Evolutionary conservation across 2,797 vertebrate genomes (phyloP).

Genomic region (Darevskia mixta): DNA sequence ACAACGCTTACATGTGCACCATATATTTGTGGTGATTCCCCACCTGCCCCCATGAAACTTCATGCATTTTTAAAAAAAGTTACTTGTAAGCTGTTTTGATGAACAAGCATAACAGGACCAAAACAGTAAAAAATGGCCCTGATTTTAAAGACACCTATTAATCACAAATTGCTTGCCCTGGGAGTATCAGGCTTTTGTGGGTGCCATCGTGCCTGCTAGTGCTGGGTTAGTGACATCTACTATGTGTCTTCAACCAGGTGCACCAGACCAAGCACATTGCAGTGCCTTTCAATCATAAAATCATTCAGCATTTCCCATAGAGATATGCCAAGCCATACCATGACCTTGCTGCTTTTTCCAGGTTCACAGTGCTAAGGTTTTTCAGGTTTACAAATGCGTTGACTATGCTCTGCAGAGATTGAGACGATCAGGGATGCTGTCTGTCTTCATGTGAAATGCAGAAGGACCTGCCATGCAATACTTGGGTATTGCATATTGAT

Average conservation of each 20-base stretch:
- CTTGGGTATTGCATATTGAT: background rate
- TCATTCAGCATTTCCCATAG: background rate
- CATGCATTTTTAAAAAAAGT: background rate
- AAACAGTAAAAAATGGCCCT: too few relatives aligned
- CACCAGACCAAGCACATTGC: background rate
- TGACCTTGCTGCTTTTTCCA: background rate
- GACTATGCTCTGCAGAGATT: background rate
- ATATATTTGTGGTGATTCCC: background rate
- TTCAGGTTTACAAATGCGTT: background rate
- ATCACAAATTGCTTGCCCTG: too few relatives aligned
- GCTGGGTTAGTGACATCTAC: too few relatives aligned
- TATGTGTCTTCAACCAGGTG: background rate
- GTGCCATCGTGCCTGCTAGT: too few relatives aligned
- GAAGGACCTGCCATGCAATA: background rate
- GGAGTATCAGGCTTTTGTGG: too few relatives aligned
- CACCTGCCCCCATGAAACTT: background rate
- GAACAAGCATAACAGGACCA: background rate
- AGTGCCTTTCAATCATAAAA: background rate
- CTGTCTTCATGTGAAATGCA: background rate
- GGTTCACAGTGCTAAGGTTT: background rate
- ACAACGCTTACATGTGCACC: background rate
- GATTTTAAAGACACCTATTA: too few relatives aligned
- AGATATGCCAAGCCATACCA: too few relatives aligned
- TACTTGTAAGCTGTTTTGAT: background rate
- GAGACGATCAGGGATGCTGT: background rate